Evolutionary conservation across 2,113 vertebrate genomes (phyloP).

Genomic region (Anthoscopus minutus): DNA sequence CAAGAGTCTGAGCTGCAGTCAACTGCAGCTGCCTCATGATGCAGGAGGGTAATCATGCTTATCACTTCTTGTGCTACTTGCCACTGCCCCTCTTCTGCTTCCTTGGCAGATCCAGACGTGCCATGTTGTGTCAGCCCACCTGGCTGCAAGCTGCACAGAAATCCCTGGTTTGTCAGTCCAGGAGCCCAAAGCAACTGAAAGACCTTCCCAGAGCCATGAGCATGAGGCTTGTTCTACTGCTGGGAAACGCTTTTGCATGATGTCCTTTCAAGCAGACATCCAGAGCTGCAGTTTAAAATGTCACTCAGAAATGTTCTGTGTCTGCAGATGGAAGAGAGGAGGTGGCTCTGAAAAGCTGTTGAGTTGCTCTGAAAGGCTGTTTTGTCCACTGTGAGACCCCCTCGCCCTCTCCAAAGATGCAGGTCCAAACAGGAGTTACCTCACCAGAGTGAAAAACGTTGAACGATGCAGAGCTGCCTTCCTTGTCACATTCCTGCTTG

Average conservation of each 20-base stretch:
- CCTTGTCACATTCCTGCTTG: not conserved
- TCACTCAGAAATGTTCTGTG: not conserved
- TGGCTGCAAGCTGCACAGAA: not conserved
- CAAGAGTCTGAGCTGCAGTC: not conserved
- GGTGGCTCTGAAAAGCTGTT: not conserved
- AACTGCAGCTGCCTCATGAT: not conserved
- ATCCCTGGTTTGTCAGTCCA: not conserved
- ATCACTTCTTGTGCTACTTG: not conserved
- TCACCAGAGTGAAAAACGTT: not conserved
- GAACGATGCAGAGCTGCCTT: not conserved
- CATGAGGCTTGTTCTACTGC: not conserved
- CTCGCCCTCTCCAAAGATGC: not conserved
- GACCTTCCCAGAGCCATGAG: not conserved
- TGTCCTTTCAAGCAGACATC: not conserved
- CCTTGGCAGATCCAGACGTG: not conserved
- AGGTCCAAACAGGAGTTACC: not conserved
- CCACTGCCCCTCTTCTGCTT: not conserved
- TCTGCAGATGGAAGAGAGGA: not conserved
- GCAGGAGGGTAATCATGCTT: accelerated
- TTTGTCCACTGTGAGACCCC: not conserved
- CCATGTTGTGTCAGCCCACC: not conserved
- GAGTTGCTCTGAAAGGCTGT: not conserved
- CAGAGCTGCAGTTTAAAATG: not conserved
- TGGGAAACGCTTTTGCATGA: not conserved
- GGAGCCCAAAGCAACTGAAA: not conserved